phyloP scores from a whole-genome alignment of 2,113 vertebrate species.

The Vireo altiloquus region DNA sequence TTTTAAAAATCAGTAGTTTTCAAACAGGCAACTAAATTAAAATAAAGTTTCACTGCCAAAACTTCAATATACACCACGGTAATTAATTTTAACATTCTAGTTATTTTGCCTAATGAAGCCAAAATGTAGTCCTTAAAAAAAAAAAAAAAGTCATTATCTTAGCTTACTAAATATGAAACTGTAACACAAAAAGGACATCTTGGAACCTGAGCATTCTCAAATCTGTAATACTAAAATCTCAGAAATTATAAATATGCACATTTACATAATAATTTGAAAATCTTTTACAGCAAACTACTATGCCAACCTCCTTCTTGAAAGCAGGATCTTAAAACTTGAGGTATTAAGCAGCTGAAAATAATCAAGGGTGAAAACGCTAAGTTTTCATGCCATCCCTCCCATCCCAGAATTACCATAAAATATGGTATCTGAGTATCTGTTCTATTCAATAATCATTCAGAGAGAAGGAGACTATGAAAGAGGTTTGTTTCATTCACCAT shows the following conservation, averaged over 20 bases:
- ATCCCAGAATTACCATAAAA: not conserved
- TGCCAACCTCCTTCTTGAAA: not conserved
- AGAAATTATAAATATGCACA: not conserved
- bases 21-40: not conserved
- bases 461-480: not conserved
- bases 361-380: not conserved
- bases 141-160: not conserved
- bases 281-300: not conserved
- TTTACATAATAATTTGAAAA: not conserved
- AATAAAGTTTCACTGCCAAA: not conserved
- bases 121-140: not conserved
- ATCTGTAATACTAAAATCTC: not conserved
- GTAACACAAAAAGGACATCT: not conserved
- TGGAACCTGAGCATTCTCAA: not conserved
- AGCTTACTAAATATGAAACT: slow-evolving; percentile 4
- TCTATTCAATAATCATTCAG: not conserved
- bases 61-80: not conserved
- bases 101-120: not conserved
- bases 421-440: not conserved
- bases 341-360: not conserved
- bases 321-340: not conserved
- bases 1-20: not conserved
- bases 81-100: not conserved
- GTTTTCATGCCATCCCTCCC: not conserved
- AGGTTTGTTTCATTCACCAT: not conserved